Evolutionary conservation across 2,113 vertebrate genomes (phyloP).

Genomic region (Pelobates fuscus): DNA sequence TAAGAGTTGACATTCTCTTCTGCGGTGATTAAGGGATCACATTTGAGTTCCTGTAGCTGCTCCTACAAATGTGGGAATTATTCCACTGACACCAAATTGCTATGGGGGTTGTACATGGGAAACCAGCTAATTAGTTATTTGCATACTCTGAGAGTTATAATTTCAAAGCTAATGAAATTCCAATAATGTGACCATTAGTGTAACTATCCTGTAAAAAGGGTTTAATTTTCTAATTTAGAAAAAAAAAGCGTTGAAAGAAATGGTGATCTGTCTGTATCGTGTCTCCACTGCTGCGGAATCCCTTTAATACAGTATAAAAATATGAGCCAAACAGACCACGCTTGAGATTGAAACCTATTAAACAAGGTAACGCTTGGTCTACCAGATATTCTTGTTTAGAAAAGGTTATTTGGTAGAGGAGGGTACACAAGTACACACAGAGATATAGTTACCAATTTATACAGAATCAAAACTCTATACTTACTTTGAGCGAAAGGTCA

Average conservation of each 20-base stretch:
- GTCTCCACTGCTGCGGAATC: constrained; percentile 48
- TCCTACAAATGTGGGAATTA: no score
- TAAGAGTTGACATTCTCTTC: no score
- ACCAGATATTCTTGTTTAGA: constrained; percentile 42
- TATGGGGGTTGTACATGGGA: neutral
- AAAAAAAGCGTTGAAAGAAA: constrained; percentile 48
- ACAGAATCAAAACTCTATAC: constrained; percentile 42
- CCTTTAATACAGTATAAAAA: constrained; percentile 54
- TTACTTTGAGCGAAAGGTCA: constrained; percentile 23
- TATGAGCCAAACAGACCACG: constrained; percentile 20
- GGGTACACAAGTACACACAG: neutral
- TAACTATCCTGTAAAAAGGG: constrained; percentile 14
- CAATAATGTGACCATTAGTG: constrained; percentile 30
- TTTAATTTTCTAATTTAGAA: constrained; percentile 42
- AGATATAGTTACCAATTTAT: constrained; percentile 50
- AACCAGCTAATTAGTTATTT: constrained; percentile 1
- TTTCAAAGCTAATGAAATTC: constrained; percentile 20
- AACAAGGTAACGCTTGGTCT: constrained; percentile 52
- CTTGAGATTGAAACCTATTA: constrained; percentile 57
- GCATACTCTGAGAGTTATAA: constrained; percentile 21
- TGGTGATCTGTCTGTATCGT: constrained; percentile 32
- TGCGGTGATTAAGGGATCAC: no score
- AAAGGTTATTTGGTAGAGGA: constrained; percentile 38
- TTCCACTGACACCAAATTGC: no score
- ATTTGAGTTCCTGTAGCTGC: no score